Evolutionary conservation across 2,113 vertebrate genomes (phyloP).

Genomic region (Ammodytes dubius): DNA sequence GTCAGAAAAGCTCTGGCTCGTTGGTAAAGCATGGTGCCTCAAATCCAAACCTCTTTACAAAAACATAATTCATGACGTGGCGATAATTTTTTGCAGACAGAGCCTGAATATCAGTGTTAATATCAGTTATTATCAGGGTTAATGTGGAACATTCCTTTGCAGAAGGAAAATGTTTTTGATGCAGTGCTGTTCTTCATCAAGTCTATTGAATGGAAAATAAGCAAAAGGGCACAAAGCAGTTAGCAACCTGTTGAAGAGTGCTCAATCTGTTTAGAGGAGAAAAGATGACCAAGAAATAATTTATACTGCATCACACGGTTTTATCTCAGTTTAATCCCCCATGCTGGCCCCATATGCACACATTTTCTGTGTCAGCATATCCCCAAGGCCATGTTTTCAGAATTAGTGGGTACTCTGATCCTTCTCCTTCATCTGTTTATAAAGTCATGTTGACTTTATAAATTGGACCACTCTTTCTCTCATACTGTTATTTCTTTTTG

Average conservation of each 20-base stretch:
- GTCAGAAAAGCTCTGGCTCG: conserved; percentile 79
- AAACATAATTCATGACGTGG: conserved; percentile 33
- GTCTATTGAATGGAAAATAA: conserved; percentile 23
- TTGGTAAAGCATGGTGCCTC: conserved; percentile 71
- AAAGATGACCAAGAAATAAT: conserved; percentile 47
- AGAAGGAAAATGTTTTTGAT: conserved; percentile 17
- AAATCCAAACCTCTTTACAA: conserved; percentile 43
- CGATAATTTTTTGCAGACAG: neutral
- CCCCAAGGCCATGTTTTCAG: conserved; percentile 70
- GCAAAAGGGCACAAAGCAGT: conserved; percentile 28
- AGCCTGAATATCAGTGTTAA: neutral
- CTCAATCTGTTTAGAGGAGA: conserved; percentile 32
- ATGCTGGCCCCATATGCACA: conserved; percentile 61
- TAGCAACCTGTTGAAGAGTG: conserved; percentile 69
- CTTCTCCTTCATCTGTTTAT: conserved; percentile 62
- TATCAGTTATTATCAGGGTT: neutral
- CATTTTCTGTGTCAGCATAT: conserved; percentile 73
- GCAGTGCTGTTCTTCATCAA: neutral
- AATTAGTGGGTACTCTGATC: conserved; percentile 61
- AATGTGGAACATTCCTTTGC: conserved; percentile 22
- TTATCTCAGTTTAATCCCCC: conserved; percentile 62
- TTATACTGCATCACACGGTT: conserved; percentile 50
- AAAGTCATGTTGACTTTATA: conserved; percentile 47
- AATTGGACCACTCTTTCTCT: conserved; percentile 34
- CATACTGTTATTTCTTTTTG: neutral